Evolutionary conservation across 2,797 vertebrate species (phyloP), one percentile per base, ranked within the genome.

Genomic region (Crypturellus tataupa): DNA sequence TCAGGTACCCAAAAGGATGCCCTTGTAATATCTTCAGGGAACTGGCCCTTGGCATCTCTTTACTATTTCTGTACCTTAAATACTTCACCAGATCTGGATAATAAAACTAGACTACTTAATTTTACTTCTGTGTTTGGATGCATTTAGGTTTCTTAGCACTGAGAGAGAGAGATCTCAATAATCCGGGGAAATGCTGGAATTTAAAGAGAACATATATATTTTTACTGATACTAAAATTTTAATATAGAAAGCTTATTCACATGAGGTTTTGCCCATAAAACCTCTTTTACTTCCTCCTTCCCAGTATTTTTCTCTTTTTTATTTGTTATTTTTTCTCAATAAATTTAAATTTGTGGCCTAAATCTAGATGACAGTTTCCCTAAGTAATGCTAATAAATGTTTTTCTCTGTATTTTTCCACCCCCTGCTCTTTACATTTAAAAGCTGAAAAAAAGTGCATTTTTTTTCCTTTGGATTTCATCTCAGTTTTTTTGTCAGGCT

Each of bases 271-370:
- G 35, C 40, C 56, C 49, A 31, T 62, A 82, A 95, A 93, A 64
- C 24, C 27, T 72, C 37, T 90, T 88, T 60, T 88, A 76, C 7
- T 86, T 95, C 53, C 40, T 91, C 78, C 78, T 94, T 92, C 77
- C 53, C 68, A 64, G 25, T 67, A 82, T 84, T 93, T 89, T 56
- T 29, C 7, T 24, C 24, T 89, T 72, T 79, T 86, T 78, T 51
- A 51, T 59, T 73, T 78, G 15, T 68, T 59, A 2, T 0, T 20
- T 60, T 42, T 4, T 5, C n/a, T 72, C 19, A 42, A 62, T 63
- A 83, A 75, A 64, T 11, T 55, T 71, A 55, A 37, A 10, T 29
- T 87, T 89, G 80, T 58, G 12, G 24, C 44, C 44, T 85, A 70
- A 76, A 79, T 81, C 46, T 79, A n/a, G 35, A 72, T 59, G 53